These are phyloP conservation scores for Glaucidium brasilianum DNA, from an alignment of 2,113 vertebrate species.

Conservation along the genomic window DNA sequence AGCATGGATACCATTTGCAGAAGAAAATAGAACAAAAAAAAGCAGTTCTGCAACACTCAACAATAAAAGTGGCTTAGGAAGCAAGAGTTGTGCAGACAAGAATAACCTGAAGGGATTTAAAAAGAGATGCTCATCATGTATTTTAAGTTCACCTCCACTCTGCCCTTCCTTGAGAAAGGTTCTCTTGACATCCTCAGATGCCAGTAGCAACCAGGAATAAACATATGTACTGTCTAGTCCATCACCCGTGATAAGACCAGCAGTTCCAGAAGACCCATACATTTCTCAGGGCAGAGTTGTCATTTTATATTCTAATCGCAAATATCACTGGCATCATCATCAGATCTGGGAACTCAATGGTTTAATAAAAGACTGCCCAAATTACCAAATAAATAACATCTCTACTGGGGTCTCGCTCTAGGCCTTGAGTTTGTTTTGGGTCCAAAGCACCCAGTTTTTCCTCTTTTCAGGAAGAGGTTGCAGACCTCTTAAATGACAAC, in stretches of 20 bases:
- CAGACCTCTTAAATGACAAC: background rate
- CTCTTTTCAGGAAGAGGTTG: background rate
- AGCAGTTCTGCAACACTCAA: background rate
- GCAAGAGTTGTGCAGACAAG: background rate
- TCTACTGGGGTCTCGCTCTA: background rate
- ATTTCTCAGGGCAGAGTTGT: background rate
- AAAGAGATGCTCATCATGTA: background rate
- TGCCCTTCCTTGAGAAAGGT: background rate
- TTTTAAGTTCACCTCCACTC: background rate
- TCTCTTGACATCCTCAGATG: background rate
- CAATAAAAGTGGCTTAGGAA: background rate
- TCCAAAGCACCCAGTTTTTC: background rate
- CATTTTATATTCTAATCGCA: background rate
- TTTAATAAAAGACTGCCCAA: background rate
- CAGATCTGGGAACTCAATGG: background rate
- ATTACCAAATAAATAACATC: background rate
- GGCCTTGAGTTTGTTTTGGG: background rate
- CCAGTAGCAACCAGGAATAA: background rate
- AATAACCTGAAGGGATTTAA: background rate
- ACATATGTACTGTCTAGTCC: background rate
- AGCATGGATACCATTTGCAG: background rate
- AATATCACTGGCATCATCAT: background rate
- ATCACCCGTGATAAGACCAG: too few relatives aligned
- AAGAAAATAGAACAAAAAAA: background rate
- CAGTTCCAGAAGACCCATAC: background rate